Conservation (phyloP, 2,113 vertebrate species). For the Colinus virginianus region DNA sequence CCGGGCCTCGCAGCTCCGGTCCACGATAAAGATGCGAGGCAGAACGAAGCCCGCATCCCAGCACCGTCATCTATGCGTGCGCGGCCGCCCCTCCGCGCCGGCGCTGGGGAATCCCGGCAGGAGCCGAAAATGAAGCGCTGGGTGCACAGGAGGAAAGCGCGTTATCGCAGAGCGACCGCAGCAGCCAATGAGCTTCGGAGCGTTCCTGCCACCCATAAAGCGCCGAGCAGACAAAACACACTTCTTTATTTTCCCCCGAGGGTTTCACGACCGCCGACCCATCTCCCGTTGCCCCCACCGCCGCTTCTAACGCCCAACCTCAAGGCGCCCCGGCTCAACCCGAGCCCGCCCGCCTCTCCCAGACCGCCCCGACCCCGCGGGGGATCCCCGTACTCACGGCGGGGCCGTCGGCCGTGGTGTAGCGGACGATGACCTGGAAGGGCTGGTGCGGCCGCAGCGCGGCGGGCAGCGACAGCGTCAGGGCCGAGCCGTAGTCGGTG, state of each 20-base stretch:
- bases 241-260: no score
- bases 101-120: neutral
- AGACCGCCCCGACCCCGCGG: neutral
- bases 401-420: constrained; percentile 91
- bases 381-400: constrained; percentile 82
- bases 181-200: neutral
- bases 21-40: neutral
- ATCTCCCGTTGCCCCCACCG: no score
- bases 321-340: no score
- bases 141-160: neutral
- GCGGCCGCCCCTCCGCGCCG: neutral
- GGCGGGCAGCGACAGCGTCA: constrained; percentile 85
- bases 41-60: neutral
- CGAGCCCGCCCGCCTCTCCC: no score
- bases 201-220: neutral
- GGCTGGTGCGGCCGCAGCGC: constrained; percentile 77
- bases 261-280: no score
- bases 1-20: neutral
- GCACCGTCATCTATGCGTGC: neutral
- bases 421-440: constrained; percentile 90
- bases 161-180: neutral
- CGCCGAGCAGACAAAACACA: neutral
- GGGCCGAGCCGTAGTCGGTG: constrained; percentile 91
- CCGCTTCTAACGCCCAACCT: no score
- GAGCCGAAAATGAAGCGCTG: constrained; percentile 23